Conservation (phyloP, 2,797 vertebrate species). For the Arremon brunneinucha region DNA sequence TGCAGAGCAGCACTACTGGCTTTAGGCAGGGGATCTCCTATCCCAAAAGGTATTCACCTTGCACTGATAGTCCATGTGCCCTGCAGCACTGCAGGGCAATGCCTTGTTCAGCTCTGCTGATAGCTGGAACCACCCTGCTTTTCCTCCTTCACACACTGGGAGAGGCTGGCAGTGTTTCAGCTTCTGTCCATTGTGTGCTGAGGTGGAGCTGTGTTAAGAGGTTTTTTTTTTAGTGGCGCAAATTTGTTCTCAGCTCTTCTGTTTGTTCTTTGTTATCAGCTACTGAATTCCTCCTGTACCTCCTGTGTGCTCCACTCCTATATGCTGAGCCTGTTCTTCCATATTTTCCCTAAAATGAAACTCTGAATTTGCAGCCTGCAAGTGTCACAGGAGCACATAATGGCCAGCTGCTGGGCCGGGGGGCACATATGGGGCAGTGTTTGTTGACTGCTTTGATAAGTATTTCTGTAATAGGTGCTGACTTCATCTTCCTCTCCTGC, state of each 20-base stretch:
- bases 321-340: background rate
- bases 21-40: background rate
- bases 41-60: background rate
- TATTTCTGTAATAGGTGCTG: constrained; percentile 1
- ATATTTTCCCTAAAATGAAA: background rate
- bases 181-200: background rate
- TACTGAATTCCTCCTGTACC: background rate
- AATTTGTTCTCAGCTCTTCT: constrained; percentile 15
- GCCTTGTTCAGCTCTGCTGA: background rate
- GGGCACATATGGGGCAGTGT: background rate
- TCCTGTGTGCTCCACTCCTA: background rate
- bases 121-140: background rate
- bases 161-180: constrained; percentile 24
- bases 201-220: background rate
- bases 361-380: background rate
- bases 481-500: constrained; percentile 29
- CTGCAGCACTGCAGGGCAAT: background rate
- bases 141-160: background rate
- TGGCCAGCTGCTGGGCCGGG: background rate
- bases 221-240: background rate
- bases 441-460: background rate
- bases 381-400: background rate
- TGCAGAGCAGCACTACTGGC: background rate
- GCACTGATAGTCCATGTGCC: rapidly evolving
- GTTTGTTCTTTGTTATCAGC: background rate